Conservation (phyloP, 1,140 invertebrate species). For the Lycorma delicatula region DNA sequence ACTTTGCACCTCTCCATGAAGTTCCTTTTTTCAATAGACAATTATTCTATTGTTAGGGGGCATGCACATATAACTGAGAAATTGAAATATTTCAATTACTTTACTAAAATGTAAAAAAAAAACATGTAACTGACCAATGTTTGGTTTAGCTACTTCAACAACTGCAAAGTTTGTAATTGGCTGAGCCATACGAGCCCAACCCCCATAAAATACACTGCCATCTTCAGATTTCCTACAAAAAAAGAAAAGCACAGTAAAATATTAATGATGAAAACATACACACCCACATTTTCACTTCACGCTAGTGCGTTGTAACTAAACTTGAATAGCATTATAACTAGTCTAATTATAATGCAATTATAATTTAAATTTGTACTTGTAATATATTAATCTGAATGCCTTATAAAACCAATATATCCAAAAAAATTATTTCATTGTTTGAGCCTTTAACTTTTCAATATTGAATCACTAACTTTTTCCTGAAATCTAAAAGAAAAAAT, state of each 20-base stretch:
- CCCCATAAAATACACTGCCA: constrained; percentile 76
- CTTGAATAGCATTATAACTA: too few relatives aligned
- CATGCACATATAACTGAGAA: too few relatives aligned
- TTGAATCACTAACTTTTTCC: too few relatives aligned
- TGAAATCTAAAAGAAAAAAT: too few relatives aligned
- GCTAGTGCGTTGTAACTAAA: background rate
- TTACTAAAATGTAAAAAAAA: background rate
- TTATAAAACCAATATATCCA: too few relatives aligned
- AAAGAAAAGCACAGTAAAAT: background rate
- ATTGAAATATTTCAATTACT: too few relatives aligned
- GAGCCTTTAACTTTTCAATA: too few relatives aligned
- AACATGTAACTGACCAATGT: constrained; percentile 54
- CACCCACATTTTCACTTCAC: background rate
- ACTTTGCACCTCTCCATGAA: background rate
- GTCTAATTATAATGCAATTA: too few relatives aligned
- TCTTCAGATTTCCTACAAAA: constrained; percentile 71
- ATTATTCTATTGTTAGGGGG: too few relatives aligned
- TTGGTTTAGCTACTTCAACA: constrained; percentile 87
- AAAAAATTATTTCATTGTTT: too few relatives aligned
- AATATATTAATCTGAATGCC: too few relatives aligned
- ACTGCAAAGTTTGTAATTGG: constrained; percentile 88
- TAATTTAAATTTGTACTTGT: constrained; percentile 10
- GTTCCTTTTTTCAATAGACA: too few relatives aligned
- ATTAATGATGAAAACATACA: constrained; percentile 11
- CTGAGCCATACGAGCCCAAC: constrained; percentile 98